Evolutionary conservation across 2,888 invertebrate genomes (phyloP).

Genomic region (Clostera curtula): DNA sequence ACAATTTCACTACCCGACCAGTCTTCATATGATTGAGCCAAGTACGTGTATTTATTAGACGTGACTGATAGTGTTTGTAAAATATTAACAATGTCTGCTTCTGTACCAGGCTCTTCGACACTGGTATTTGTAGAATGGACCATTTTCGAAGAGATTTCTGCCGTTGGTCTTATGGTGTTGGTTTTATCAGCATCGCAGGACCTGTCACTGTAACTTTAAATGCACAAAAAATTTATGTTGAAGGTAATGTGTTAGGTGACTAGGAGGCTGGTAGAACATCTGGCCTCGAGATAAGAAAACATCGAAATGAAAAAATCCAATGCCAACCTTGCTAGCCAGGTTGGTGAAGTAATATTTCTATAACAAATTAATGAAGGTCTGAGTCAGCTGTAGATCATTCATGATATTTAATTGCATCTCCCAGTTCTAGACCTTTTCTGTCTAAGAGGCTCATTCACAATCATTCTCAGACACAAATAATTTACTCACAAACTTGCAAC

Average conservation of each 20-base stretch:
- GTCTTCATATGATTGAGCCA: conserved; percentile 43
- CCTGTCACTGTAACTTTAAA: conserved; percentile 44
- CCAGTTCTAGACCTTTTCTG: too few relatives aligned
- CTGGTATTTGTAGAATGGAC: conserved; percentile 23
- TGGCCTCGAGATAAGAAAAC: too few relatives aligned
- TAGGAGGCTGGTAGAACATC: too few relatives aligned
- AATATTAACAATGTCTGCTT: conserved; percentile 20
- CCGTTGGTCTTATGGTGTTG: conserved; percentile 8
- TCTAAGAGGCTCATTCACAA: too few relatives aligned
- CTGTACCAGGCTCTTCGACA: conserved; percentile 24
- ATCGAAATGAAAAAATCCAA: too few relatives aligned
- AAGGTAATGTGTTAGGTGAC: too few relatives aligned
- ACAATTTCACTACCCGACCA: conserved; percentile 48
- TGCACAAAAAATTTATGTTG: too few relatives aligned
- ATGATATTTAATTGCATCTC: too few relatives aligned
- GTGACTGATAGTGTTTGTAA: conserved; percentile 24
- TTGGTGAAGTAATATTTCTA: too few relatives aligned
- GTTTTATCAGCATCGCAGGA: conserved; percentile 7
- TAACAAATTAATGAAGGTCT: too few relatives aligned
- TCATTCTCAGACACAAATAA: not conserved
- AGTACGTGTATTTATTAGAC: conserved; percentile 35
- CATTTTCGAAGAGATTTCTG: conserved; percentile 18
- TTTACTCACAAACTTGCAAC: conserved; percentile 53
- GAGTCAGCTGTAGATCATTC: too few relatives aligned
- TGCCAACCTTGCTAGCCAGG: too few relatives aligned